These are phyloP conservation scores for Pristionchus exspectatus DNA, from an alignment of 2,888 invertebrate genomes.

Conservation along the genomic window DNA sequence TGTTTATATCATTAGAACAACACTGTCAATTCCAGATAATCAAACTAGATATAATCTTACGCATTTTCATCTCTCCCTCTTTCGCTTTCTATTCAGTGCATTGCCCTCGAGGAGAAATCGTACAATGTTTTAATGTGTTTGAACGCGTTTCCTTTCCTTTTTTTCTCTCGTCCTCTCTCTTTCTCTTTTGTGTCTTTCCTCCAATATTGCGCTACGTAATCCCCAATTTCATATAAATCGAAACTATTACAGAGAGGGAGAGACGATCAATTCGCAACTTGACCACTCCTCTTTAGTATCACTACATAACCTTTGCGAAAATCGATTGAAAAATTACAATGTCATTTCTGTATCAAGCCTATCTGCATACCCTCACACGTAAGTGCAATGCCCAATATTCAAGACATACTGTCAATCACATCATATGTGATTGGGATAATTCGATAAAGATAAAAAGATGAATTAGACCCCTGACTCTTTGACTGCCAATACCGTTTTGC, in stretches of 20 bases:
- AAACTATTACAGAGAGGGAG: not conserved
- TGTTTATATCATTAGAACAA: not conserved
- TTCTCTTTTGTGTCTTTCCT: not conserved
- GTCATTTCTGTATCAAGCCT: too few species aligned
- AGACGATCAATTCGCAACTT: not conserved
- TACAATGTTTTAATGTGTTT: conserved; percentile 34
- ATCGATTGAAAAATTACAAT: too few species aligned
- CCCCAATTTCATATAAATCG: conserved; percentile 11
- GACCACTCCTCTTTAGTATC: not conserved
- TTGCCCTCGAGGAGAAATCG: conserved; percentile 3
- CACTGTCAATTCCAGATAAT: not conserved
- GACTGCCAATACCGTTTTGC: conserved; percentile 10
- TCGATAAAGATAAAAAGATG: not conserved
- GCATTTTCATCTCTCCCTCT: not conserved
- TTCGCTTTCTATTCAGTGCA: not conserved
- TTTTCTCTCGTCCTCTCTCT: not conserved
- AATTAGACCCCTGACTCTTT: not conserved
- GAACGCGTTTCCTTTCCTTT: conserved; percentile 23
- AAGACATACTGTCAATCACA: too few species aligned
- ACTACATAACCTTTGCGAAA: not conserved
- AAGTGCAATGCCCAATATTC: too few species aligned
- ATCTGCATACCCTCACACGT: too few species aligned
- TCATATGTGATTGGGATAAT: too few species aligned
- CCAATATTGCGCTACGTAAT: not conserved
- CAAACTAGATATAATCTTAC: not conserved